These are phyloP conservation scores for Acrobasis consociella DNA, from an alignment of 2,888 invertebrate genomes.

Conservation along the genomic window DNA sequence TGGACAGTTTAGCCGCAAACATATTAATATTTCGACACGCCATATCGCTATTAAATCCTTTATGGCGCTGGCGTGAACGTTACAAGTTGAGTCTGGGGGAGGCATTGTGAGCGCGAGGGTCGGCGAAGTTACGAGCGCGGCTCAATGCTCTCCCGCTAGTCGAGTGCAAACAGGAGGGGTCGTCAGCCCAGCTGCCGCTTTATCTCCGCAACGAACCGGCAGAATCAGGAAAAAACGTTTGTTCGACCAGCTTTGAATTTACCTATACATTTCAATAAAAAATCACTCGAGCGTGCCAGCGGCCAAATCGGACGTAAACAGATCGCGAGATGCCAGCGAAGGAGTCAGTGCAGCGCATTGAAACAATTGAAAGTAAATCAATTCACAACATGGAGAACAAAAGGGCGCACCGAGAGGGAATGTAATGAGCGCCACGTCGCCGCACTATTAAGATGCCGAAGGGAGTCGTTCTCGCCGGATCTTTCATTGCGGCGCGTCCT, in stretches of 20 bases:
- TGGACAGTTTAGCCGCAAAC: slow-evolving; percentile 61
- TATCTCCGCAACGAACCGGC: slow-evolving; percentile 57
- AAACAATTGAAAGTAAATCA: slow-evolving; percentile 74
- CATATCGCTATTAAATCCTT: slow-evolving; percentile 71
- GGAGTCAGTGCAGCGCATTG: slow-evolving; percentile 39
- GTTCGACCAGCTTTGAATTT: slow-evolving; percentile 45
- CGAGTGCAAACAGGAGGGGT: slow-evolving; percentile 63
- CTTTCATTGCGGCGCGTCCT: slow-evolving; percentile 44
- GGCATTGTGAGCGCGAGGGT: slow-evolving; percentile 56
- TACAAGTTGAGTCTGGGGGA: slow-evolving; percentile 54
- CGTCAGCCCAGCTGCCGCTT: slow-evolving; percentile 64
- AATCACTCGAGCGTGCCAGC: slow-evolving; percentile 37
- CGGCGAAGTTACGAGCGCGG: slow-evolving; percentile 50
- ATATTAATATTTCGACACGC: slow-evolving; percentile 75
- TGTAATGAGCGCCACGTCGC: slow-evolving; percentile 53
- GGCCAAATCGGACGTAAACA: slow-evolving; percentile 51
- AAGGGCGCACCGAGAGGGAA: slow-evolving; percentile 49
- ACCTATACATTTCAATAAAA: slow-evolving; percentile 65
- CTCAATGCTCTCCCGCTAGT: slow-evolving; percentile 52
- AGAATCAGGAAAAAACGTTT: slow-evolving; percentile 50
- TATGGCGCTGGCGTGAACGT: slow-evolving; percentile 57
- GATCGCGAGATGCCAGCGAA: slow-evolving; percentile 37
- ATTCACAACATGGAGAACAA: slow-evolving; percentile 63
- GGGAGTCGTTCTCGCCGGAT: slow-evolving; percentile 53
- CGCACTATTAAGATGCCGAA: slow-evolving; percentile 59